phyloP scores from a whole-genome alignment of 2,888 invertebrate genomes.

The Yponomeuta malinellus region DNA sequence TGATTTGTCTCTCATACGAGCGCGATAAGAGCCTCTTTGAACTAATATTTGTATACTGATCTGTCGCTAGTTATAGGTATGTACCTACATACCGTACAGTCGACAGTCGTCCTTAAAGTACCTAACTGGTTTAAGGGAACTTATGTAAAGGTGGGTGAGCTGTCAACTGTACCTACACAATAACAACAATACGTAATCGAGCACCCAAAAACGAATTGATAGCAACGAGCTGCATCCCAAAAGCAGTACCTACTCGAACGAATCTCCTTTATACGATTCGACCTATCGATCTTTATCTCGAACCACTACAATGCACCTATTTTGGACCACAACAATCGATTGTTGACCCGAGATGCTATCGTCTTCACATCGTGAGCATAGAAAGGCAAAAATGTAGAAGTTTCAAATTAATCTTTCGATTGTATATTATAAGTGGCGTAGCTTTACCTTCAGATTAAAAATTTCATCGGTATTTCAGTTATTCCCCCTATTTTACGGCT shows the following conservation, averaged over 20 bases:
- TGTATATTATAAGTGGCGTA: too few species aligned
- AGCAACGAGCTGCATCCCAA: conserved; percentile 2
- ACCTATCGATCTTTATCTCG: conserved; percentile 46
- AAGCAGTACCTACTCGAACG: not conserved
- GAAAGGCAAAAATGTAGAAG: not conserved
- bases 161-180: too few species aligned
- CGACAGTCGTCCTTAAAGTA: not conserved
- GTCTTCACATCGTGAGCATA: conserved; percentile 19
- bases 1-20: too few species aligned
- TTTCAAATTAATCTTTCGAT: not conserved
- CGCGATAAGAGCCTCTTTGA: too few species aligned
- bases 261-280: conserved; percentile 32
- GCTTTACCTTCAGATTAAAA: too few species aligned
- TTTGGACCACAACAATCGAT: conserved; percentile 49
- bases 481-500: too few species aligned
- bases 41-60: too few species aligned
- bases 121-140: not conserved
- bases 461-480: too few species aligned
- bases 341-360: conserved; percentile 63
- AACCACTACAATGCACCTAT: conserved; percentile 40
- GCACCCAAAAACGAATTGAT: conserved; percentile 36
- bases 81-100: too few species aligned
- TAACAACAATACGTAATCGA: not conserved
- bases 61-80: too few species aligned
- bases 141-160: not conserved